Evolutionary conservation across 1,140 invertebrate species (phyloP).

Genomic region (Drosophila takahashii): DNA sequence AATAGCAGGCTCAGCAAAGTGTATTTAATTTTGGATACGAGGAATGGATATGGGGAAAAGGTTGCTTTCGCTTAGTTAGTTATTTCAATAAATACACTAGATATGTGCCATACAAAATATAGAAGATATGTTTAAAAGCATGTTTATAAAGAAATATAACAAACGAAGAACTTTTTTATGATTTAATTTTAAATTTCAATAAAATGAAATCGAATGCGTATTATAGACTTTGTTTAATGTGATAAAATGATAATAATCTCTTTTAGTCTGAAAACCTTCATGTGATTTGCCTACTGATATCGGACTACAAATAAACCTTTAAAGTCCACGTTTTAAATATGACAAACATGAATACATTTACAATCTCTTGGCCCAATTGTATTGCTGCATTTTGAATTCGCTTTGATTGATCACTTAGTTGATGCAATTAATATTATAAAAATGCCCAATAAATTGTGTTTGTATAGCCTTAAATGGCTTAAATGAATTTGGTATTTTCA

Average conservation of each 20-base stretch:
- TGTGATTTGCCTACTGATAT: no score
- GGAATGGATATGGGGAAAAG: no score
- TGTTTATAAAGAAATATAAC: no score
- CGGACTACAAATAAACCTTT: neutral
- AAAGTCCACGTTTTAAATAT: neutral
- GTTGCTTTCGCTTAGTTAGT: neutral
- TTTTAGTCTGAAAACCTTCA: no score
- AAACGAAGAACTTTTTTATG: no score
- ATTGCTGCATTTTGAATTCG: neutral
- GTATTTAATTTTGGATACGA: slow-evolving; percentile 10
- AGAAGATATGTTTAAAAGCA: no score
- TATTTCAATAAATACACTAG: neutral
- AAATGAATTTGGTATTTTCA: slow-evolving; percentile 16
- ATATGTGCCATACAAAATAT: neutral
- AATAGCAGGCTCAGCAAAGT: slow-evolving; percentile 35
- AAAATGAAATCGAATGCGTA: no score
- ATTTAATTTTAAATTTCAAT: no score
- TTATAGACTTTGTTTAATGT: no score
- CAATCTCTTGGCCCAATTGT: neutral
- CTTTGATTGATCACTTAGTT: slow-evolving; percentile 10
- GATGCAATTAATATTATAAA: slow-evolving; percentile 12
- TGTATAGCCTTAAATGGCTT: neutral
- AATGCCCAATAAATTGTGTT: neutral
- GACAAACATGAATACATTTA: neutral
- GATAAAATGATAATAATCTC: no score